Evolutionary conservation across 2,888 invertebrate genomes (phyloP).

Genomic region (Ellobium chinense): DNA sequence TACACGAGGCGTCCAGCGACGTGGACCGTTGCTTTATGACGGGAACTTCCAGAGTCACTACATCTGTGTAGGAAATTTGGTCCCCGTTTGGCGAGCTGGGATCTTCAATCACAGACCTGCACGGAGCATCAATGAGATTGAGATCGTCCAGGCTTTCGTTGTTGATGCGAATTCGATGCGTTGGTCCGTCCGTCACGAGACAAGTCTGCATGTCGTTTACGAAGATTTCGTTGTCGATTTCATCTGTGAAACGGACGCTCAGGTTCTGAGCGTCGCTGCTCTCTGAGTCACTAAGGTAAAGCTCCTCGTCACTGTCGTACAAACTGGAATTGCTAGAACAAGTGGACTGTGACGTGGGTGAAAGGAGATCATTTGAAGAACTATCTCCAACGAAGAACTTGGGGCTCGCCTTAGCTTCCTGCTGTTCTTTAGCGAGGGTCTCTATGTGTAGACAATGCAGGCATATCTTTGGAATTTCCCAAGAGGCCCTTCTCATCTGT

Average conservation of each 20-base stretch:
- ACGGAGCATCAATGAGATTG: not conserved
- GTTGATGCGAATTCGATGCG: constrained; percentile 31
- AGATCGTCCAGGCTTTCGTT: constrained; percentile 33
- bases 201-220: not conserved
- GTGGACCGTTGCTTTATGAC: constrained; percentile 71
- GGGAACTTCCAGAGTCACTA: constrained; percentile 71
- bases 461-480: constrained; percentile 75
- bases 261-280: constrained; percentile 50
- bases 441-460: constrained; percentile 75
- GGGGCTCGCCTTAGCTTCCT: constrained; percentile 42
- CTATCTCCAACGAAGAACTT: constrained; percentile 3
- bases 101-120: constrained; percentile 16
- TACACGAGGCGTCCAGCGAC: constrained; percentile 70
- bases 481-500: constrained; percentile 62
- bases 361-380: constrained; percentile 2
- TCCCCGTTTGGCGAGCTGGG: constrained; percentile 36
- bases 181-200: not conserved
- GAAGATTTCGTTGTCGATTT: not conserved
- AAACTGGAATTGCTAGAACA: constrained; percentile 30
- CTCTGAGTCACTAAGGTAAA: constrained; percentile 46
- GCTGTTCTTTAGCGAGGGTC: constrained; percentile 50
- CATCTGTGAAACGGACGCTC: constrained; percentile 12
- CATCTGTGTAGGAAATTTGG: constrained; percentile 58
- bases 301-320: constrained; percentile 22
- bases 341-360: constrained; percentile 19